These are phyloP conservation scores for Clostera curtula DNA, from an alignment of 2,888 invertebrate genomes.

Conservation along the genomic window DNA sequence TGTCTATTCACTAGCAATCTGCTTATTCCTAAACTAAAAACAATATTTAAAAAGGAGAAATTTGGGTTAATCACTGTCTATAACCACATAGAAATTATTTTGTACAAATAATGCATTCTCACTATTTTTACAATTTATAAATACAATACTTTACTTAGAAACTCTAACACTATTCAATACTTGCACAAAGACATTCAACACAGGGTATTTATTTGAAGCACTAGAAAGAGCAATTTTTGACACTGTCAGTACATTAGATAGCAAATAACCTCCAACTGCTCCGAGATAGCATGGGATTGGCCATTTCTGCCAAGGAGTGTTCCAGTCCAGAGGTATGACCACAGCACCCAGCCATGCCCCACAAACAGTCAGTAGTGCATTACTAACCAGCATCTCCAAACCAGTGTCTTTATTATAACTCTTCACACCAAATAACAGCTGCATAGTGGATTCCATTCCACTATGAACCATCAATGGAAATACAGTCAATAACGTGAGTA, in stretches of 20 bases:
- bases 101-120: slow-evolving; percentile 3
- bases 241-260: slow-evolving; percentile 73
- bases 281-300: slow-evolving; percentile 83
- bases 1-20: no score
- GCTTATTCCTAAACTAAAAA: no score
- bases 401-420: slow-evolving; percentile 66
- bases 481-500: slow-evolving; percentile 77
- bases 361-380: slow-evolving; percentile 75
- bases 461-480: slow-evolving; percentile 77
- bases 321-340: slow-evolving; percentile 93
- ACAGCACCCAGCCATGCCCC: slow-evolving; percentile 91
- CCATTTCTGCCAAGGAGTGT: slow-evolving; percentile 91
- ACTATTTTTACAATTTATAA: slow-evolving; percentile 9
- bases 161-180: slow-evolving; percentile 40
- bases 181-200: slow-evolving; percentile 40
- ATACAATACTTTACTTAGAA: slow-evolving; percentile 29
- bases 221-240: slow-evolving; percentile 51
- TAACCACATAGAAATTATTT: no score
- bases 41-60: no score
- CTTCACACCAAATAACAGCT: slow-evolving; percentile 69
- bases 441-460: slow-evolving; percentile 74
- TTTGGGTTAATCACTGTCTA: no score
- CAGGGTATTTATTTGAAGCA: slow-evolving; percentile 52
- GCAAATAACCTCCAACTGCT: slow-evolving; percentile 77
- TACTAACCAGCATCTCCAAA: slow-evolving; percentile 73